Evolutionary conservation across 2,888 invertebrate species (phyloP).

Genomic region (Phania funesta): DNA sequence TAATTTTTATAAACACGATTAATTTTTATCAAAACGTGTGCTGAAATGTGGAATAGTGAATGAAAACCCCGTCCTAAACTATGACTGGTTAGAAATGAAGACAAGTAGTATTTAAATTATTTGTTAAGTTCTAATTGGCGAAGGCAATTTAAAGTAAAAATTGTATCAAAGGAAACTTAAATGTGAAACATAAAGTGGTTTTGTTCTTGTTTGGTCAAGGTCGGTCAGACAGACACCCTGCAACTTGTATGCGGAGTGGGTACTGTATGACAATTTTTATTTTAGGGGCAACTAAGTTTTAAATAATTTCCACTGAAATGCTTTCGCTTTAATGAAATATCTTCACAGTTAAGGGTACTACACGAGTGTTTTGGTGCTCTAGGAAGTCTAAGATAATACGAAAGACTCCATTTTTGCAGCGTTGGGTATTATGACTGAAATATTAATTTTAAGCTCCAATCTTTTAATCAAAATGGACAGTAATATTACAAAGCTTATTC

Average conservation of each 20-base stretch:
- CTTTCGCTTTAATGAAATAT: too few species aligned
- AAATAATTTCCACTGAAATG: not conserved
- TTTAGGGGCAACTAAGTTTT: too few species aligned
- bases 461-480: too few species aligned
- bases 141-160: slow-evolving; percentile 13
- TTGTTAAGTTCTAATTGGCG: slow-evolving; percentile 40
- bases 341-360: too few species aligned
- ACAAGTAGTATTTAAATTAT: slow-evolving; percentile 47
- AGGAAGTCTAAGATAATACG: too few species aligned
- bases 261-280: not conserved
- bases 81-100: slow-evolving; percentile 1
- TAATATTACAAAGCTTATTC: too few species aligned
- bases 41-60: not conserved
- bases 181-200: not conserved
- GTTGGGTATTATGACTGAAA: too few species aligned
- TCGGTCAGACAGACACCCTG: slow-evolving; percentile 2
- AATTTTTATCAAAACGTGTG: slow-evolving; percentile 56
- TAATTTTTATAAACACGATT: slow-evolving; percentile 33
- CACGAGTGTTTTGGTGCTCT: too few species aligned
- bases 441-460: too few species aligned
- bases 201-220: slow-evolving; percentile 9
- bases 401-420: too few species aligned
- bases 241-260: not conserved
- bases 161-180: not conserved
- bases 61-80: slow-evolving; percentile 43